A percentile compares a stretch with the other conserved stretches of the same genome.
Evolutionary conservation across 2,888 invertebrate genomes (phyloP).

Genomic region (Heliconius ethilla): DNA sequence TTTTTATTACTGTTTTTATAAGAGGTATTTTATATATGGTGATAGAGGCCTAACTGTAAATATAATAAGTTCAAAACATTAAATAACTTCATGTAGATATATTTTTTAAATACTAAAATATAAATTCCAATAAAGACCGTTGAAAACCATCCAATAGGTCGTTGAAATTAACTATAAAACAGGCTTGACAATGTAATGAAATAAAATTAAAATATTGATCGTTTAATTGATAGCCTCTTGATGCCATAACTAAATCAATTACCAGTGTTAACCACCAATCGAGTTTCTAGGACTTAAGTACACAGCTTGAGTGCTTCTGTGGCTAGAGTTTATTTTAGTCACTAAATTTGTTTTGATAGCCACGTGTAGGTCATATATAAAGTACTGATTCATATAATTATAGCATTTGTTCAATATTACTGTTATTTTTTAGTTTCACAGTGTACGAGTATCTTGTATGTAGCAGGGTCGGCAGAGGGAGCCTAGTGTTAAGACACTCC

Average conservation of each 20-base stretch:
- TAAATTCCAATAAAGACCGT: background rate
- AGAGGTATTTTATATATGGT: too few species aligned
- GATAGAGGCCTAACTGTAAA: too few species aligned
- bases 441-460: too few species aligned
- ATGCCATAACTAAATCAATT: conserved; percentile 15
- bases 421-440: too few species aligned
- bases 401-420: too few species aligned
- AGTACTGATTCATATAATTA: background rate
- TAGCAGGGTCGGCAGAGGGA: too few species aligned
- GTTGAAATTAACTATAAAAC: background rate
- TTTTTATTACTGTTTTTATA: too few species aligned
- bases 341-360: conserved; percentile 1
- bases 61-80: background rate
- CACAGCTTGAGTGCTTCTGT: conserved; percentile 14
- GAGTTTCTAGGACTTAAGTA: conserved; percentile 25
- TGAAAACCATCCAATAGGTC: background rate
- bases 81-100: background rate
- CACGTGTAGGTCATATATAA: background rate
- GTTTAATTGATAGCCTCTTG: conserved; percentile 13
- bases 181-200: conserved; percentile 5
- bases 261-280: conserved; percentile 12
- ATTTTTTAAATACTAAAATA: background rate
- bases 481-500: too few species aligned
- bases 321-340: conserved; percentile 12
- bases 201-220: conserved; percentile 6